A percentile compares a stretch with the other conserved stretches of the same genome.
These are phyloP conservation scores for Abscondita cerata DNA, from an alignment of 2,888 invertebrate genomes.

Conservation along the genomic window DNA sequence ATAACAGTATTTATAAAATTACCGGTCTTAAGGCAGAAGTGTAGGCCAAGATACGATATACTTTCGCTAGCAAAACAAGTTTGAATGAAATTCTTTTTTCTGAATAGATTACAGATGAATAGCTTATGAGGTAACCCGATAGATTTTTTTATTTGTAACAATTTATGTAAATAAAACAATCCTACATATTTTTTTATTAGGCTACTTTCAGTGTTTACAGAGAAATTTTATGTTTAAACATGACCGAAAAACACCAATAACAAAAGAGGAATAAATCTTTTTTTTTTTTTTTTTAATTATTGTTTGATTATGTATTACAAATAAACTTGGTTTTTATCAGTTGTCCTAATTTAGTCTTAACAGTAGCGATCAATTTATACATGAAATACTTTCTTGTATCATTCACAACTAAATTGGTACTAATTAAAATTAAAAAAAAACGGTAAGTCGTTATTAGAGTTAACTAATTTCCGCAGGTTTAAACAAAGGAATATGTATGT, in stretches of 20 bases:
- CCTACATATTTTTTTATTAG: slow-evolving; percentile 3
- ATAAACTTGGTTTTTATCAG: too few species aligned
- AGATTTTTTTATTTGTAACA: neutral
- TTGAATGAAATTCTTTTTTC: slow-evolving; percentile 13
- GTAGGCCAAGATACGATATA: slow-evolving; percentile 26
- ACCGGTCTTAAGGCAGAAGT: slow-evolving; percentile 22
- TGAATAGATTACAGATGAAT: slow-evolving; percentile 10
- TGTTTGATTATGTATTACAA: too few species aligned
- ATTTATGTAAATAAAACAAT: neutral
- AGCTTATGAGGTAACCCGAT: neutral
- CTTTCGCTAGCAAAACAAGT: slow-evolving; percentile 21
- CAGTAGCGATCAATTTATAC: too few species aligned
- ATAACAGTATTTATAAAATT: slow-evolving; percentile 36
- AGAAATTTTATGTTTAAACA: slow-evolving; percentile 10
- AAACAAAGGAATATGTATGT: too few species aligned
- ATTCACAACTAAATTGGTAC: too few species aligned
- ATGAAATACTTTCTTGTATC: too few species aligned
- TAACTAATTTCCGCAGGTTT: too few species aligned
- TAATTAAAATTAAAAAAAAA: too few species aligned
- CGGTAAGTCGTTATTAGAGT: too few species aligned
- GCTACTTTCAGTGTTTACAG: slow-evolving; percentile 9
- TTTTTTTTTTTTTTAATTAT: too few species aligned
- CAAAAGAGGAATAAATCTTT: neutral
- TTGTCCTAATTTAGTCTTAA: too few species aligned
- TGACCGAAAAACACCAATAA: slow-evolving; percentile 17